Evolutionary conservation across 1,140 invertebrate species (phyloP).

Genomic region (Microplitis demolitor): DNA sequence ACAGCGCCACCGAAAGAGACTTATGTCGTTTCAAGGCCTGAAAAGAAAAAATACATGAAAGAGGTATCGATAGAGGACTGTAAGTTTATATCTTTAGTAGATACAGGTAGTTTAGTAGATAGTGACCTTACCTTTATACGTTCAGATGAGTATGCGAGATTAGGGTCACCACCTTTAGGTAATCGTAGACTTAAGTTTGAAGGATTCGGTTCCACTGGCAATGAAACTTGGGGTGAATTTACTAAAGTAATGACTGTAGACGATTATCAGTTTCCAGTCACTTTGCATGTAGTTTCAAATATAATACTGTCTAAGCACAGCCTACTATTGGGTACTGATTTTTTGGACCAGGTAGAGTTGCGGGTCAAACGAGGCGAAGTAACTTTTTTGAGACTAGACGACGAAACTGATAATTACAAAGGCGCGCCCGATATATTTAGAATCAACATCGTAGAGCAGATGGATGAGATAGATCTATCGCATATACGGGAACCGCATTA

Average conservation of each 20-base stretch:
- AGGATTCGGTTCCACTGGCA: constrained; percentile 13
- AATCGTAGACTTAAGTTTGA: constrained; percentile 11
- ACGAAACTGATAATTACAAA: neutral
- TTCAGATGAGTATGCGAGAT: constrained; percentile 16
- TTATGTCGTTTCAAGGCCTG: neutral
- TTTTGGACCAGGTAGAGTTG: constrained; percentile 7
- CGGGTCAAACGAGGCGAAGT: neutral
- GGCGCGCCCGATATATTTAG: neutral
- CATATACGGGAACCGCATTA: neutral
- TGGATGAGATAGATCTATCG: constrained; percentile 2
- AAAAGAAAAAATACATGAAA: neutral
- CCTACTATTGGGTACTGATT: constrained; percentile 16
- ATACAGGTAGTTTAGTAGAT: too few relatives aligned
- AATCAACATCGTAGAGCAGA: neutral
- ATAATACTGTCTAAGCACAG: constrained; percentile 9
- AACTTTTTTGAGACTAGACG: neutral
- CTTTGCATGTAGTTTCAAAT: constrained; percentile 7
- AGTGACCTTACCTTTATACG: constrained; percentile 24
- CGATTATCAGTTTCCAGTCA: constrained; percentile 1
- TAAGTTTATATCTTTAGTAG: constrained; percentile 12
- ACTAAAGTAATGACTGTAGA: constrained; percentile 1
- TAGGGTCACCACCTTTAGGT: constrained; percentile 17
- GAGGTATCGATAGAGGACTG: neutral
- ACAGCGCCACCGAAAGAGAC: neutral
- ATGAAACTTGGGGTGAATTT: constrained; percentile 16